Evolutionary conservation across 1,140 invertebrate genomes (phyloP).

Genomic region (Fopius arisanus): DNA sequence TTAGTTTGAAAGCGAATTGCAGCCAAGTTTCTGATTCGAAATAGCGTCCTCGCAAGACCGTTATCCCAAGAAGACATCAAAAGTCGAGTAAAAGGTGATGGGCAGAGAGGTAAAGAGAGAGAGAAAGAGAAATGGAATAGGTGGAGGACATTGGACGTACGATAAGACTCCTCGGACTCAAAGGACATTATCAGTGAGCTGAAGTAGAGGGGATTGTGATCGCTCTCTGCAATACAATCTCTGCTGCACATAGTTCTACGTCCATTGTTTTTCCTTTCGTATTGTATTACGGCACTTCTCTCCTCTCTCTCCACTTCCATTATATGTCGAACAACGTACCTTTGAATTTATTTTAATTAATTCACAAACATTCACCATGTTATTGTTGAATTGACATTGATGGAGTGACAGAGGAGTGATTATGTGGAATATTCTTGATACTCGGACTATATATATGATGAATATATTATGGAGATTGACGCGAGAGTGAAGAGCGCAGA

Average conservation of each 20-base stretch:
- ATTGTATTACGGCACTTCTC: not conserved
- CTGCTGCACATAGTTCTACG: not conserved
- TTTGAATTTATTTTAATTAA: conserved; percentile 11
- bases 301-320: not conserved
- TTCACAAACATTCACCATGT: not conserved
- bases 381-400: not conserved
- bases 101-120: conserved; percentile 43
- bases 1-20: conserved; percentile 2
- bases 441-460: not conserved
- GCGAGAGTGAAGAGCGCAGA: not conserved
- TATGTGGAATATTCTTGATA: not conserved
- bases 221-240: not conserved
- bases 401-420: not conserved
- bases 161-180: conserved; percentile 37
- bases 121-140: conserved; percentile 26
- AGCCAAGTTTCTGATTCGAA: not conserved
- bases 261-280: not conserved
- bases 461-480: conserved; percentile 2
- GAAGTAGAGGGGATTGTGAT: not conserved
- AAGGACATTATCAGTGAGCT: conserved; percentile 22
- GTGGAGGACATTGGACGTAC: conserved; percentile 39
- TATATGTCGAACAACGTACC: not conserved
- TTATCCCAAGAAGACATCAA: conserved; percentile 47
- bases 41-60: conserved; percentile 39
- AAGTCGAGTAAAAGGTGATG: conserved; percentile 43